Conservation (phyloP, 1,140 invertebrate genomes). For the Drosophila arawakana region DNA sequence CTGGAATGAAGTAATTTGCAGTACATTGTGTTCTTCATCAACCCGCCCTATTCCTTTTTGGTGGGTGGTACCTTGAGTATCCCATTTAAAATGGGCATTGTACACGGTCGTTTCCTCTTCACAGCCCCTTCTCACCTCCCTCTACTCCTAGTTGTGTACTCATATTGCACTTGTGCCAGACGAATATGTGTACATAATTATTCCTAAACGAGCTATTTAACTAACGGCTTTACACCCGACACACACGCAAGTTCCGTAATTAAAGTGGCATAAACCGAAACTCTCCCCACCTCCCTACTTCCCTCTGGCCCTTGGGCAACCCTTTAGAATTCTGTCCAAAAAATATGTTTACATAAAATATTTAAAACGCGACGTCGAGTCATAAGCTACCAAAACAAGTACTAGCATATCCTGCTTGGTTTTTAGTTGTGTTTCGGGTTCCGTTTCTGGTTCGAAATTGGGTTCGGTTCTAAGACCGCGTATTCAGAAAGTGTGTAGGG, state of each 20-base stretch:
- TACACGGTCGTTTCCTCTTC: neutral
- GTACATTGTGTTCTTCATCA: conserved; percentile 15
- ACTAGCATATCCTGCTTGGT: conserved; percentile 28
- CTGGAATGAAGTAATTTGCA: conserved; percentile 50
- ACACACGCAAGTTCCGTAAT: conserved; percentile 53
- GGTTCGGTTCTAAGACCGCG: neutral
- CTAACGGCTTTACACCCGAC: conserved; percentile 61
- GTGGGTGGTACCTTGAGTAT: neutral
- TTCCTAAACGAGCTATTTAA: conserved; percentile 79
- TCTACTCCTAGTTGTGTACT: conserved; percentile 5
- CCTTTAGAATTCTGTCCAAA: conserved; percentile 35
- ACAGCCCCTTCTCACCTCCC: neutral
- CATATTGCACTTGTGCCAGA: conserved; percentile 34
- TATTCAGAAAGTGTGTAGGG: too few species aligned
- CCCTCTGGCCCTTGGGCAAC: neutral
- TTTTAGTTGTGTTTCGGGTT: conserved; percentile 10
- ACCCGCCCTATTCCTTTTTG: neutral
- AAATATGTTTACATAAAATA: conserved; percentile 74
- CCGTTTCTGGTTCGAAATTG: conserved; percentile 6
- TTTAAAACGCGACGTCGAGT: conserved; percentile 66
- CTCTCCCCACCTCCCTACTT: neutral
- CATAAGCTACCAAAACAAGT: conserved; percentile 15
- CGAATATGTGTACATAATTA: conserved; percentile 58
- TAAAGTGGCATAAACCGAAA: conserved; percentile 56
- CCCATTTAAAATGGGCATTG: conserved; percentile 39